Evolutionary conservation across 2,888 invertebrate species (phyloP).

Genomic region (Drosophila recens): DNA sequence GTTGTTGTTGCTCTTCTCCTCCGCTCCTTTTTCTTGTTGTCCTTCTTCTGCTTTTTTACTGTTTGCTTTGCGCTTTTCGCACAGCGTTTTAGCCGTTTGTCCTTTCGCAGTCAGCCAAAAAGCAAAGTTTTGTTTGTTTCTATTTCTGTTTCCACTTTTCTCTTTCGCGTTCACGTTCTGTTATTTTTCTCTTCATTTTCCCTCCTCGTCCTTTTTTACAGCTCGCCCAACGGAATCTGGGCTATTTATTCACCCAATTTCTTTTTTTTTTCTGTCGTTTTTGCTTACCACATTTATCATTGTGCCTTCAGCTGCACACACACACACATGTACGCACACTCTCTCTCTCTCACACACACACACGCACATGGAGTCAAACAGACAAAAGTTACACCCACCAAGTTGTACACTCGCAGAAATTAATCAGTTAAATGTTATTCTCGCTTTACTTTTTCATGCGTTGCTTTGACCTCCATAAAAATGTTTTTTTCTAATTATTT

Average conservation of each 20-base stretch:
- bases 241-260: constrained; percentile 84
- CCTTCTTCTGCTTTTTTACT: constrained; percentile 23
- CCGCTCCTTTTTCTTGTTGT: constrained; percentile 36
- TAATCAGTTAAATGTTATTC: constrained; percentile 29
- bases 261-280: constrained; percentile 62
- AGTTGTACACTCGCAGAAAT: constrained; percentile 72
- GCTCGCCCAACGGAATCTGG: constrained; percentile 81
- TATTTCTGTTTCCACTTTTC: constrained; percentile 43
- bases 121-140: constrained; percentile 67
- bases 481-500: constrained; percentile 6
- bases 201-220: constrained; percentile 28
- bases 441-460: neutral
- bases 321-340: constrained; percentile 36
- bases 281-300: constrained; percentile 76
- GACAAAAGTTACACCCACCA: constrained; percentile 68
- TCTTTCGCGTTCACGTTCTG: constrained; percentile 26
- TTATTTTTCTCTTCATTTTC: constrained; percentile 31
- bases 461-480: constrained; percentile 4
- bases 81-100: constrained; percentile 61
- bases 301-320: constrained; percentile 76
- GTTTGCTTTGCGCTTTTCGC: constrained; percentile 65
- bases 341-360: neutral
- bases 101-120: constrained; percentile 61
- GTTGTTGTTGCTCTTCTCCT: constrained; percentile 44
- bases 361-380: constrained; percentile 22